A percentile compares a stretch with the other conserved stretches of the same genome.
phyloP scores from a whole-genome alignment of 2,113 vertebrate species.

The Myrmophylax atrothorax region DNA sequence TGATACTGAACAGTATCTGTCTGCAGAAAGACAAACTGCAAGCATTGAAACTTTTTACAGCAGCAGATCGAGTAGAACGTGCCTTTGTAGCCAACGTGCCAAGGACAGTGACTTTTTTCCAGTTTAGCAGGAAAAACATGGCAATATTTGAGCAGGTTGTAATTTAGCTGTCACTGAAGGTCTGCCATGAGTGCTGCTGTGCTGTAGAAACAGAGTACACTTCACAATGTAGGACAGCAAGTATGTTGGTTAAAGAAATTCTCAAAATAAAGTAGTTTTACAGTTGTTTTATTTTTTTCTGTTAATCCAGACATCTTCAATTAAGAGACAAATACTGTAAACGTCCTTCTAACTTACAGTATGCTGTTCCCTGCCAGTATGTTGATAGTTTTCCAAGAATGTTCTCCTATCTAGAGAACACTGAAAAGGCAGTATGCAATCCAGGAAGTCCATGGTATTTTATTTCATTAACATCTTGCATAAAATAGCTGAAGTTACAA shows the following conservation, averaged over 20 bases:
- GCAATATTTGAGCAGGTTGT: not conserved
- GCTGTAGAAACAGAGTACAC: not conserved
- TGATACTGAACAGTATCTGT: not conserved
- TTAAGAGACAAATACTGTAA: not conserved
- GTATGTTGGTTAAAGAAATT: not conserved
- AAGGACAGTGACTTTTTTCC: not conserved
- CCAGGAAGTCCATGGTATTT: not conserved
- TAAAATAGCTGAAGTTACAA: not conserved
- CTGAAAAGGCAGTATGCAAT: not conserved
- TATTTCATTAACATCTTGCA: not conserved
- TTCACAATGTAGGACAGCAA: not conserved
- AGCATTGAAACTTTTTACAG: not conserved
- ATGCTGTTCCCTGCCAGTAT: not conserved
- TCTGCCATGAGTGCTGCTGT: not conserved
- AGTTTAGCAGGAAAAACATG: not conserved
- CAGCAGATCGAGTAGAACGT: not conserved
- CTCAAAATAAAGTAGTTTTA: constrained; percentile 38
- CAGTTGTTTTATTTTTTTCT: not conserved
- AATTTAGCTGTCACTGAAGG: not conserved
- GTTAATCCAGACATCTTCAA: not conserved
- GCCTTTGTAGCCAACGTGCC: not conserved
- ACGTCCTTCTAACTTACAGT: not conserved
- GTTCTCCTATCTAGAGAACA: not conserved
- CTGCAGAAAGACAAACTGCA: not conserved
- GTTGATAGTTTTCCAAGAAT: not conserved